phyloP scores from a whole-genome alignment of 2,113 vertebrate species.

The Entomyzon cyanotis region DNA sequence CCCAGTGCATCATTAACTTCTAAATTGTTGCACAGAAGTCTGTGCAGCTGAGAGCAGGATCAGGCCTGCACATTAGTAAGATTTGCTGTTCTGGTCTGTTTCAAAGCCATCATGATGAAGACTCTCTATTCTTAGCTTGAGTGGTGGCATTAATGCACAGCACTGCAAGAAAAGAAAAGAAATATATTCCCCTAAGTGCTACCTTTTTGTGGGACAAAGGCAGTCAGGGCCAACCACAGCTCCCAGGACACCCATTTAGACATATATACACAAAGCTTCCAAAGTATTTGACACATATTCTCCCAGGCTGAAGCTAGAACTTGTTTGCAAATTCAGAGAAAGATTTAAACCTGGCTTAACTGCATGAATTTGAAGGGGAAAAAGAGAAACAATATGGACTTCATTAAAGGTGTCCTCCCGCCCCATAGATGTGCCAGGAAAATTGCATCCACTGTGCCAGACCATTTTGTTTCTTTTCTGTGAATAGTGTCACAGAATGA shows the following conservation, averaged over 20 bases:
- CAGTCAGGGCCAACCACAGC: neutral
- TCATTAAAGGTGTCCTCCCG: neutral
- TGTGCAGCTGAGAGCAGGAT: neutral
- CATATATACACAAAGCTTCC: neutral
- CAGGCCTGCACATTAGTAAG: neutral
- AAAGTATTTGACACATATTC: neutral
- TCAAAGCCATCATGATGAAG: constrained; percentile 26
- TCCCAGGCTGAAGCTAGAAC: neutral
- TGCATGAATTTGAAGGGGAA: neutral
- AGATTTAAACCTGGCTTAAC: neutral
- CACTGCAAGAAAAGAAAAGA: neutral
- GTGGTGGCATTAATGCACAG: neutral
- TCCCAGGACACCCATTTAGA: neutral
- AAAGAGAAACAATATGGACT: neutral
- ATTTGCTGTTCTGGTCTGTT: constrained; percentile 11
- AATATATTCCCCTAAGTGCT: neutral
- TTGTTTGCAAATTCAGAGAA: neutral
- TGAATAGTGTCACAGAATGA: neutral
- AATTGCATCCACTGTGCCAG: neutral
- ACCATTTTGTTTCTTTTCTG: neutral
- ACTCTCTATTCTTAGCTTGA: constrained; percentile 1
- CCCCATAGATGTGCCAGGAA: neutral
- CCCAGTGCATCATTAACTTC: constrained; percentile 11
- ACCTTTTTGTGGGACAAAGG: neutral
- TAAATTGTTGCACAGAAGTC: neutral